Evolutionary conservation across 1,140 invertebrate genomes (phyloP).

Genomic region (Aporrectodea caliginosa): DNA sequence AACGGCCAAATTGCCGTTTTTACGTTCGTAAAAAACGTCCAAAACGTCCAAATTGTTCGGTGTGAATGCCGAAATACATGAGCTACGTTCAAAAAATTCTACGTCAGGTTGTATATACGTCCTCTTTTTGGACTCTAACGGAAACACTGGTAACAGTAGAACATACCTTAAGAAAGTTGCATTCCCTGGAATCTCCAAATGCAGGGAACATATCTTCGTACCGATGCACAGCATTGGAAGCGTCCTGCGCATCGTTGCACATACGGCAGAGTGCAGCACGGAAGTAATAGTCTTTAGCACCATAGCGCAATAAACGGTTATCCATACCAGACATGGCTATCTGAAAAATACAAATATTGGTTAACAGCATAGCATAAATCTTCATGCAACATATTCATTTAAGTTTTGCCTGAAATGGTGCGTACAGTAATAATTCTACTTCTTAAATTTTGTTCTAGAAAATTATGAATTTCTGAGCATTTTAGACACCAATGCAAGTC

Average conservation of each 20-base stretch:
- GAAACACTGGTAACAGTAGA: neutral
- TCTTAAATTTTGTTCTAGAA: too few relatives aligned
- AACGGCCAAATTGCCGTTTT: neutral
- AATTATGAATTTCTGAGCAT: too few relatives aligned
- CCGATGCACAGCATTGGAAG: conserved; percentile 85
- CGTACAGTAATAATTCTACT: too few relatives aligned
- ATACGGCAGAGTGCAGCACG: conserved; percentile 88
- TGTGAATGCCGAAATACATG: too few relatives aligned
- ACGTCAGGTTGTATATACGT: too few relatives aligned
- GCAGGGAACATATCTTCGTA: conserved; percentile 92
- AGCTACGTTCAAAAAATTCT: too few relatives aligned
- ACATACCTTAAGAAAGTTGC: conserved; percentile 83
- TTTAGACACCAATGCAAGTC: too few relatives aligned
- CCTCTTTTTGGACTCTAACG: too few relatives aligned
- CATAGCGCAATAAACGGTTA: conserved; percentile 92
- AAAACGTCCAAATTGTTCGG: too few relatives aligned
- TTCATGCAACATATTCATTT: too few relatives aligned
- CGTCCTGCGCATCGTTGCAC: conserved; percentile 90
- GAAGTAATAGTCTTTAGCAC: conserved; percentile 98
- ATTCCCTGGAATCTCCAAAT: conserved; percentile 88
- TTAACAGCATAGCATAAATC: too few relatives aligned
- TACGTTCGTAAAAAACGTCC: neutral
- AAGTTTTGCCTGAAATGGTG: too few relatives aligned
- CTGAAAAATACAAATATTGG: conserved; percentile 60
- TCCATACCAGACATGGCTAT: conserved; percentile 88